These are phyloP conservation scores for Epinotia demarniana DNA, from an alignment of 2,888 invertebrate genomes.

Conservation along the genomic window DNA sequence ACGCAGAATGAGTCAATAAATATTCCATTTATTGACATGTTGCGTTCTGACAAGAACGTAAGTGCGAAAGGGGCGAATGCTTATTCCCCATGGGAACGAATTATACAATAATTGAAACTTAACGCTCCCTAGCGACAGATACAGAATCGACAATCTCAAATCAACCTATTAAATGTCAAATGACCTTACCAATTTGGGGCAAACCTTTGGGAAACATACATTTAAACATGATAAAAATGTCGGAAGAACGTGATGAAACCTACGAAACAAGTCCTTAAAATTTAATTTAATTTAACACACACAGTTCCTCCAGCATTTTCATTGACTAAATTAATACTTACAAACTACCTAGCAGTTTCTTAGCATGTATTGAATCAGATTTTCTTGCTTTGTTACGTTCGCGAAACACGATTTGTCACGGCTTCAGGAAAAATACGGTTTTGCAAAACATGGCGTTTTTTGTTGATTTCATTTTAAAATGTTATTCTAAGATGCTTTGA, in stretches of 20 bases:
- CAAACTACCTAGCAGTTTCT: background rate
- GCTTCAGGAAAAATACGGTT: no score
- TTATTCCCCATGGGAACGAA: background rate
- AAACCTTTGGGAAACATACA: conserved; percentile 10
- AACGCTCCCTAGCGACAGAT: background rate
- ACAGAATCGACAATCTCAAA: background rate
- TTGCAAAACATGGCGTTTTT: no score
- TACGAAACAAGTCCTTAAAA: background rate
- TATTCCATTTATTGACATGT: no score
- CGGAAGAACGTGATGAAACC: background rate
- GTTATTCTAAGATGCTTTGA: no score
- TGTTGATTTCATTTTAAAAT: no score
- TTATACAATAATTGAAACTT: background rate
- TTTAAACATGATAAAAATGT: background rate
- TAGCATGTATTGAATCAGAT: conserved; percentile 9
- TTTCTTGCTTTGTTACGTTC: background rate
- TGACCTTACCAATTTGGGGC: conserved; percentile 17
- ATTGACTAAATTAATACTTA: background rate
- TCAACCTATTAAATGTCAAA: background rate
- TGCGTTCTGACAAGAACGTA: background rate
- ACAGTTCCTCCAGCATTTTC: background rate
- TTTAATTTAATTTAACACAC: background rate
- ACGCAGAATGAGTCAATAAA: no score
- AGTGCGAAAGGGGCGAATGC: background rate
- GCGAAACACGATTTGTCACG: no score